These are phyloP conservation scores for Calcarius lapponicus DNA, from an alignment of 2,797 vertebrate species.

Conservation along the genomic window DNA sequence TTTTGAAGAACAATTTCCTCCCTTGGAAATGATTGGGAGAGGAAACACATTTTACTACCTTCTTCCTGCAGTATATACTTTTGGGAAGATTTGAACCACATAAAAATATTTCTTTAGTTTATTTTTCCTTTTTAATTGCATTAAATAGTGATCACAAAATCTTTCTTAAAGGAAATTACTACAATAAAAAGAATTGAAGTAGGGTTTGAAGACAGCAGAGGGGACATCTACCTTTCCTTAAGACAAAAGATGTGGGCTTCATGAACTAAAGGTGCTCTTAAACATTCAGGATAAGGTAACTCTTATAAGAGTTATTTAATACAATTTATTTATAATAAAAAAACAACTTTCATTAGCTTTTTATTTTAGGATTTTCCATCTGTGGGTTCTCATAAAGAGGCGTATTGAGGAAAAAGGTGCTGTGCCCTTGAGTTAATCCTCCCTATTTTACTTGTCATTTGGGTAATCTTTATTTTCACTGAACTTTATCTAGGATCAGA, in stretches of 20 bases:
- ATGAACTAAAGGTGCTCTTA: background rate
- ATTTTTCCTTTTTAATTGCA: background rate
- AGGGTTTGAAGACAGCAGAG: background rate
- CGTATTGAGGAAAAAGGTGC: background rate
- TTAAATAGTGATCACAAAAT: background rate
- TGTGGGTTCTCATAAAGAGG: background rate
- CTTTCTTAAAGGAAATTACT: background rate
- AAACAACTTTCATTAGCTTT: background rate
- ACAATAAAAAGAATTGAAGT: background rate
- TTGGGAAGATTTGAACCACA: background rate
- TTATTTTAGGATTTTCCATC: background rate
- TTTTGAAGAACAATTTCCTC: slow-evolving; percentile 1
- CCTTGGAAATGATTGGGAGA: background rate
- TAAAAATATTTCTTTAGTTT: background rate
- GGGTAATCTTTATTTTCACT: background rate
- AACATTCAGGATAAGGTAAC: background rate
- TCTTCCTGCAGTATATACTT: background rate
- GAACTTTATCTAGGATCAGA: background rate
- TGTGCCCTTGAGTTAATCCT: background rate
- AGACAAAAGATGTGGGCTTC: background rate
- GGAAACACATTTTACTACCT: background rate
- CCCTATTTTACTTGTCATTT: background rate
- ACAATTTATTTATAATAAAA: background rate
- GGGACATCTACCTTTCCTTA: background rate
- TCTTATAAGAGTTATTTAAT: background rate